These are phyloP conservation scores for Microvelia longipes DNA, from an alignment of 1,140 invertebrate genomes.

Conservation along the genomic window DNA sequence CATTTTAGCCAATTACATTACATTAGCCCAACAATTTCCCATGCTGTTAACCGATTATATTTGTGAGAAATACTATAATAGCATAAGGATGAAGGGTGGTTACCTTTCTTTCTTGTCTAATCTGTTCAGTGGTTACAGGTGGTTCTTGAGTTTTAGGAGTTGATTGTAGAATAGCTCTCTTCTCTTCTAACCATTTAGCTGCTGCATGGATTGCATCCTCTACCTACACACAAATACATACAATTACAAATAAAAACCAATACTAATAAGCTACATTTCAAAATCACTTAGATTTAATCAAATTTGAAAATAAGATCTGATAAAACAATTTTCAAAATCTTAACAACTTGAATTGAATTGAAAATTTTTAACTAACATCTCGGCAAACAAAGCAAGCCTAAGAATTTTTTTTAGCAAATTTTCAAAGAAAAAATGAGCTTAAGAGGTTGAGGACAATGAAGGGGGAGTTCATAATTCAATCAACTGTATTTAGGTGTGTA, in stretches of 20 bases:
- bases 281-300: background rate
- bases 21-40: background rate
- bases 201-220: constrained; percentile 34
- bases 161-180: constrained; percentile 34
- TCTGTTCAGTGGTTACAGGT: constrained; percentile 55
- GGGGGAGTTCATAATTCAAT: too few relatives aligned
- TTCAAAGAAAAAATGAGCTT: too few relatives aligned
- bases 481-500: too few relatives aligned
- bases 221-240: constrained; percentile 3
- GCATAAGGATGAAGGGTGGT: too few relatives aligned
- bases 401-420: background rate
- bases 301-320: background rate
- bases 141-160: constrained; percentile 47
- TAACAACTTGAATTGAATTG: background rate
- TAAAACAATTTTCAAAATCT: background rate
- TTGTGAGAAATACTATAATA: too few relatives aligned
- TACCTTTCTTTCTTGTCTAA: constrained; percentile 55
- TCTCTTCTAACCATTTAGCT: constrained; percentile 26
- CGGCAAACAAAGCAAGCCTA: background rate
- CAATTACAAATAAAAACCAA: background rate
- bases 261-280: background rate
- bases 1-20: too few relatives aligned
- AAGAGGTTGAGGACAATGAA: too few relatives aligned
- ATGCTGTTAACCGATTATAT: constrained; percentile 1
- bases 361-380: background rate